phyloP scores from a whole-genome alignment of 1,140 invertebrate genomes.

The Drosophila teissieri region DNA sequence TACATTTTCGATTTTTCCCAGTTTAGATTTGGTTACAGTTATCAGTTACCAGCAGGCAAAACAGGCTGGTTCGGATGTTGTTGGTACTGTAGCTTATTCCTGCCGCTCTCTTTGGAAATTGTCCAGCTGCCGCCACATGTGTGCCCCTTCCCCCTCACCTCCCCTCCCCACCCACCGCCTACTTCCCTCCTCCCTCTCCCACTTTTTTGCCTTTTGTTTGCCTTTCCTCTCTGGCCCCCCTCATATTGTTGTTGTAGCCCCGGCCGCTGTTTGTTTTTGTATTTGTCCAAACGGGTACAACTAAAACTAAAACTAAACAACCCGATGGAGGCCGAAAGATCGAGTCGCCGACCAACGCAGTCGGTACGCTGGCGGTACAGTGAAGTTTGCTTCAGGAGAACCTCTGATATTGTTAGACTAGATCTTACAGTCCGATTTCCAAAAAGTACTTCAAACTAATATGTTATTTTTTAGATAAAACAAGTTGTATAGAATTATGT shows the following conservation, averaged over 20 bases:
- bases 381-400: constrained; percentile 7
- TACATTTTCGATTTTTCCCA: not conserved
- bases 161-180: not conserved
- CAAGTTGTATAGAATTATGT: no score
- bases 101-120: constrained; percentile 40
- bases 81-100: constrained; percentile 19
- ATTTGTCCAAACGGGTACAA: constrained; percentile 68
- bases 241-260: constrained; percentile 2
- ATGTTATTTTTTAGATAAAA: not conserved
- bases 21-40: constrained; percentile 65
- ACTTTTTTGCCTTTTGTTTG: constrained; percentile 48
- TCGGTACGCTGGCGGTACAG: constrained; percentile 38
- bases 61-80: constrained; percentile 38
- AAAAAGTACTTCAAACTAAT: not conserved
- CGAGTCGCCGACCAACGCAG: constrained; percentile 46
- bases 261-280: constrained; percentile 36
- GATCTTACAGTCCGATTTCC: not conserved
- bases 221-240: constrained; percentile 3
- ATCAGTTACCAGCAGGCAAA: constrained; percentile 54
- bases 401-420: not conserved
- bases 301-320: constrained; percentile 73
- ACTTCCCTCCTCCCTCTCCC: not conserved
- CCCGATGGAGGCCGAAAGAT: constrained; percentile 51
- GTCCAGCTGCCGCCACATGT: constrained; percentile 60
- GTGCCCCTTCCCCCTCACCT: constrained; percentile 4